These are phyloP conservation scores for Campoplex nolae DNA, from an alignment of 2,888 invertebrate species.

Conservation along the genomic window DNA sequence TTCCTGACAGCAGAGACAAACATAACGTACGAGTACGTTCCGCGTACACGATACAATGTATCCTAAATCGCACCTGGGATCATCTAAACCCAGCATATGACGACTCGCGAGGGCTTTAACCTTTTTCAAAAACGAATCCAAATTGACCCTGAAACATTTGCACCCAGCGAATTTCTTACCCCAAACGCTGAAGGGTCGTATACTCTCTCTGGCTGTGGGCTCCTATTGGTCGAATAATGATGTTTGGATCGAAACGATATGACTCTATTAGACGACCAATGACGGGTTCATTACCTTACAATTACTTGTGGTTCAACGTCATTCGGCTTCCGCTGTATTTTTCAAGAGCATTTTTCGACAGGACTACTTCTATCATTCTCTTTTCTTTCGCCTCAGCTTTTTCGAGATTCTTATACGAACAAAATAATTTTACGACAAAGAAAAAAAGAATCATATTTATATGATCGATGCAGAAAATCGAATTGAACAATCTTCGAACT, in stretches of 20 bases:
- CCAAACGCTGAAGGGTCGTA: not conserved
- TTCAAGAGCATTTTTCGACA: not conserved
- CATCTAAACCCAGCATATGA: constrained; percentile 52
- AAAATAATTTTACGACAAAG: not conserved
- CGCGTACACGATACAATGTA: not conserved
- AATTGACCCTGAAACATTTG: constrained; percentile 26
- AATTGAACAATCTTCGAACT: not conserved
- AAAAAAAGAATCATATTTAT: not conserved
- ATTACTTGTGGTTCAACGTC: not conserved
- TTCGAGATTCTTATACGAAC: not conserved
- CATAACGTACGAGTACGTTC: constrained; percentile 7
- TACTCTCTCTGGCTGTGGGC: not conserved
- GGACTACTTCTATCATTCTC: not conserved
- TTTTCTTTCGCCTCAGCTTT: not conserved
- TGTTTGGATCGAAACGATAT: not conserved
- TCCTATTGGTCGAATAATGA: not conserved
- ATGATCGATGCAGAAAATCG: not conserved
- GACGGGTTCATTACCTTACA: not conserved
- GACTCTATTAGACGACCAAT: not conserved
- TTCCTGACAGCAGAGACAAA: constrained; percentile 31
- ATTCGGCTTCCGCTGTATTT: not conserved
- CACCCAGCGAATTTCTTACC: not conserved
- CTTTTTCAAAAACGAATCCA: constrained; percentile 40
- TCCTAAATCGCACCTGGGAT: constrained; percentile 55
- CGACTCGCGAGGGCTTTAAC: constrained; percentile 50